phyloP scores from a whole-genome alignment of 2,888 invertebrate genomes.

The Oscheius sp. region DNA sequence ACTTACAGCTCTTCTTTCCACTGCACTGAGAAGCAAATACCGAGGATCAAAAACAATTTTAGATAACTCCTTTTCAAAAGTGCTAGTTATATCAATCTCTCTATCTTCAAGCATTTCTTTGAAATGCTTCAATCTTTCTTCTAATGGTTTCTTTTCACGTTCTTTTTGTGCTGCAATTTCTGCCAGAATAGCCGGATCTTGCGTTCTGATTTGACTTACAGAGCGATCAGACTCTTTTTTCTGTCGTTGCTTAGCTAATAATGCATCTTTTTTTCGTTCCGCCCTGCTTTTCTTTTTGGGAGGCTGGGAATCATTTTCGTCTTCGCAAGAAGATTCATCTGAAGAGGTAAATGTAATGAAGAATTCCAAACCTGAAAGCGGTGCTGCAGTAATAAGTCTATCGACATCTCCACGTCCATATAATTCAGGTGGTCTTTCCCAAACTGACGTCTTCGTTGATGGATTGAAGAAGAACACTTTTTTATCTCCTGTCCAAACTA shows the following conservation, averaged over 20 bases:
- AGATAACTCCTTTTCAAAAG: slow-evolving; percentile 99
- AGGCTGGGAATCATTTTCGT: slow-evolving; percentile 48
- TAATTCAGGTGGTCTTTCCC: slow-evolving; percentile 93
- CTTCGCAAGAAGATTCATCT: slow-evolving; percentile 1
- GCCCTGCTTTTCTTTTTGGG: slow-evolving; percentile 64
- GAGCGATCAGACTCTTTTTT: too few species aligned
- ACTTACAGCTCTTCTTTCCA: slow-evolving; percentile 81
- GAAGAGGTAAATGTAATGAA: not conserved
- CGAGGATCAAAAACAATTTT: slow-evolving; percentile 99
- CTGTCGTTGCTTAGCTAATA: too few species aligned
- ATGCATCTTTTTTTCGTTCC: too few species aligned
- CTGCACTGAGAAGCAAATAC: slow-evolving; percentile 91
- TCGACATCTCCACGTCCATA: slow-evolving; percentile 87
- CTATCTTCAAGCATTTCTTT: slow-evolving; percentile 95
- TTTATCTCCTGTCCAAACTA: slow-evolving; percentile 97
- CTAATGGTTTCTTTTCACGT: slow-evolving; percentile 86
- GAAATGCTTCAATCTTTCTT: slow-evolving; percentile 90
- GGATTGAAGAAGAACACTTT: slow-evolving; percentile 98
- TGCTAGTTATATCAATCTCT: slow-evolving; percentile 88
- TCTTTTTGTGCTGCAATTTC: slow-evolving; percentile 91
- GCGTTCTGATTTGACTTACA: too few species aligned
- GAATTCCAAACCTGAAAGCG: slow-evolving; percentile 33
- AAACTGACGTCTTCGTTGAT: slow-evolving; percentile 90
- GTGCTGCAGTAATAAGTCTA: slow-evolving; percentile 83
- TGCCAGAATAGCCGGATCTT: slow-evolving; percentile 89